Base-by-base conservation (phyloP, 2,113 vertebrate species). In the Glareola pratincola region DNA sequence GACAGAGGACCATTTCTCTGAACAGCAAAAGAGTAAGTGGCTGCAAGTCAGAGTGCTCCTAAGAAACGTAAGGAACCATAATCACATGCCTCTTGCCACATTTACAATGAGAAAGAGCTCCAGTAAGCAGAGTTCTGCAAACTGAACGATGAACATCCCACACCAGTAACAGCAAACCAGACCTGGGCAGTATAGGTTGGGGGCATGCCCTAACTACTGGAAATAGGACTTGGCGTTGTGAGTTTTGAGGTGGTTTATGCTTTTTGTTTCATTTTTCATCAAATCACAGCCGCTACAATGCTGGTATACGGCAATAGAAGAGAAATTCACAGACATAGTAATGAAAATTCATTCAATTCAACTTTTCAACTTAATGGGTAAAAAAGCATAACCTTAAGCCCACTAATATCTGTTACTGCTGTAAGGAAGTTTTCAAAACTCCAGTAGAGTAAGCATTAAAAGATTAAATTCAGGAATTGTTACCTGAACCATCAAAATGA, bases 121-220 rank as follows among this genome's bases (percentile, higher is more conserved):
- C 41, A 32, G 24, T 21, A 16, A 36, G 9, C 45, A 94, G 15
- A 2, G 0, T 20, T 78, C 41, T 84, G 17, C 9, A 32, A 92
- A 51, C 17, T 29, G 45, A n/a, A 66, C 57, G 5, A 9, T 82
- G 36, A 51, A 6, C n/a, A 37, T 9, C 47, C 14, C 51, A 8
- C 32, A 54, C 0, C 0, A 0, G 9, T 32, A 50, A 51, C 21
- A 43, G 45, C 9, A 85, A 90, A 45, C 6, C 23, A 66, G 23
- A 77, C 3, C 18, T 43, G 50, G 54, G 39, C 62, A 51, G 19
- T 5, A 13, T 24, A 51, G 37, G 30, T 63, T 53, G 12, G 23
- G 50, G 83, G 16, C 5, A 6, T 23, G 56, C 16, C 3, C 19
- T 74, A 71, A 66, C 39, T 80, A 19, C 8, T 47, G 17, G 27